Evolutionary conservation across 2,113 vertebrate genomes (phyloP).

Genomic region (Rhinoderma darwinii): DNA sequence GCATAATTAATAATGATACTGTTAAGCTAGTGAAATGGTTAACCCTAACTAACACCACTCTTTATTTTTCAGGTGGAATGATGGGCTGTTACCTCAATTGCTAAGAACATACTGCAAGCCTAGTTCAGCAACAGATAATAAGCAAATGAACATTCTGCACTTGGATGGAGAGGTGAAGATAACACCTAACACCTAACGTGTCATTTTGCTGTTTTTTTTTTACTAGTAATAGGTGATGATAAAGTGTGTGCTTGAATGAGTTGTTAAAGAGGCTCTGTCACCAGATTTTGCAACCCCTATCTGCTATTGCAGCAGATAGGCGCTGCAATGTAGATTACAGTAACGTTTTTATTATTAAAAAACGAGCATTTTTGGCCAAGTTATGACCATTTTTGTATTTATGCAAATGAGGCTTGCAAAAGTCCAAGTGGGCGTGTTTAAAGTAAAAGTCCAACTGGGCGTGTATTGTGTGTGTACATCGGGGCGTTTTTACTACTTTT

Average conservation of each 20-base stretch:
- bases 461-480: no score
- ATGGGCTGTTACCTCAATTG: slow-evolving; percentile 45
- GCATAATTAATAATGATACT: not conserved
- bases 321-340: no score
- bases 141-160: slow-evolving; percentile 39
- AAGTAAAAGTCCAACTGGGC: no score
- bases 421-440: no score
- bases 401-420: no score
- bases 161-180: slow-evolving; percentile 57
- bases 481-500: no score
- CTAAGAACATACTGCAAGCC: slow-evolving; percentile 3
- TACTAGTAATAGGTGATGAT: slow-evolving; percentile 16
- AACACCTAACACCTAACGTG: not conserved
- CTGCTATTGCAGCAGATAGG: no score
- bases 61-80: slow-evolving; percentile 48
- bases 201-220: not conserved
- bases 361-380: no score
- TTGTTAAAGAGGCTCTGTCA: no score
- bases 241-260: not conserved
- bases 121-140: not conserved
- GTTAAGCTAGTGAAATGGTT: not conserved
- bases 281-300: no score
- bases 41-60: not conserved
- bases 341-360: no score
- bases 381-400: no score